Evolutionary conservation across 2,888 invertebrate species (phyloP), one percentile per base, ranked within the genome.

Genomic region (Oscheius sp.): DNA sequence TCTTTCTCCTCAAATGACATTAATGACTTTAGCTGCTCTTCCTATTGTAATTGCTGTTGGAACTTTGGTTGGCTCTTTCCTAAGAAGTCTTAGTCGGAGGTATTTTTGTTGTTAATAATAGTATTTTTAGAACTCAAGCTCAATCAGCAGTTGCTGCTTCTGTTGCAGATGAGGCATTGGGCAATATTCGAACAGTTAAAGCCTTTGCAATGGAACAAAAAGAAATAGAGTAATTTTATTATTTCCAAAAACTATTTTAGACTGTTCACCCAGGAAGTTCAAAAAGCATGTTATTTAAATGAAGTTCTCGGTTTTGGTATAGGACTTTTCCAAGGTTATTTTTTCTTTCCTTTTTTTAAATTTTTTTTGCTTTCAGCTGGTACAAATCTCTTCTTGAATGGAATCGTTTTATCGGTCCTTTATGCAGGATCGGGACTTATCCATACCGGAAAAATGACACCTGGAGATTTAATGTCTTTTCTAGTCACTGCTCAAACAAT

Each of bases 381-480:
- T 4, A 86, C 89, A 22, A 89, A 89, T 82, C 74, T 89, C 2
- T 88, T 88, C 59, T 82, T 90, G n/a, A 90, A 90, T 85, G 88
- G 89, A 88, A 91, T 96, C 88, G 92, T 96, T 8, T 88, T 97
- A 41, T 91, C 91, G 1, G 94, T 95, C 0, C 89, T 97, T 82
- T 94, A 92, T 85, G 90, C 93, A 79, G 97, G 96, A 62, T 94
- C 95, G 0, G 91, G 92, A 85, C 88, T 95, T 24, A 91, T 97
- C 24, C 28, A 67, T 24, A 50, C 49, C 12, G 67, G 67, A 1
- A 70, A 74, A 67, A 71, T 77, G 74, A 61, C 74, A 12, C 91
- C 94, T 0, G 96, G 96, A 45, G 92, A 94, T 82, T 90, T 97
- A 49, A 96, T 97, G 95, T 92, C 95, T 0, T 97, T 95, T 87